Percentiles rank a stretch among this genome's conserved stretches.
Evolutionary conservation across 2,888 invertebrate genomes (phyloP).

Genomic region (Parnassius glacialis): DNA sequence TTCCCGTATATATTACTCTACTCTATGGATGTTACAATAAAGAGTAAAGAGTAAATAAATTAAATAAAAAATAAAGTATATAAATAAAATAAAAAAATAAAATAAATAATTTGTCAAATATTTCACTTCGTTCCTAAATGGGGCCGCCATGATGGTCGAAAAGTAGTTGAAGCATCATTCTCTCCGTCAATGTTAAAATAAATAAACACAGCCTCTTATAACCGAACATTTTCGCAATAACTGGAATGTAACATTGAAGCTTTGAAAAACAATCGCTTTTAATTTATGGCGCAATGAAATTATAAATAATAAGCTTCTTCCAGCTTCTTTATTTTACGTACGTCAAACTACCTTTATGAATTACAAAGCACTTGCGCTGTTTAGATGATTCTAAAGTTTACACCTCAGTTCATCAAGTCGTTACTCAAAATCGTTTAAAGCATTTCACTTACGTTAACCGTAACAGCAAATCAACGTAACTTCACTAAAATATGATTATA

Average conservation of each 20-base stretch:
- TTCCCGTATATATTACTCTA: too few species aligned
- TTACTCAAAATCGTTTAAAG: conserved; percentile 45
- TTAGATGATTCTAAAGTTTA: conserved; percentile 36
- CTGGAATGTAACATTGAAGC: conserved; percentile 3
- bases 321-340: conserved; percentile 1
- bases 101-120: too few species aligned
- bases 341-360: conserved; percentile 35
- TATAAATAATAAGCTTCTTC: conserved; percentile 16
- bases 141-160: too few species aligned
- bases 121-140: too few species aligned
- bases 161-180: too few species aligned
- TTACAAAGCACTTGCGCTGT: conserved; percentile 43
- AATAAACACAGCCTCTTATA: conserved; percentile 1
- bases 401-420: conserved; percentile 51
- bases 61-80: too few species aligned
- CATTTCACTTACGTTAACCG: conserved; percentile 31
- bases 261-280: conserved; percentile 11
- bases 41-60: too few species aligned
- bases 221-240: background rate
- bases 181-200: background rate
- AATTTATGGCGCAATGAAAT: conserved; percentile 20
- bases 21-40: too few species aligned
- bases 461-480: conserved; percentile 50
- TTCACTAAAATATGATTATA: conserved; percentile 67
- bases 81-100: too few species aligned